Base-by-base conservation (phyloP, 2,888 invertebrate genomes). In the Lasioglossum malachurum region DNA sequence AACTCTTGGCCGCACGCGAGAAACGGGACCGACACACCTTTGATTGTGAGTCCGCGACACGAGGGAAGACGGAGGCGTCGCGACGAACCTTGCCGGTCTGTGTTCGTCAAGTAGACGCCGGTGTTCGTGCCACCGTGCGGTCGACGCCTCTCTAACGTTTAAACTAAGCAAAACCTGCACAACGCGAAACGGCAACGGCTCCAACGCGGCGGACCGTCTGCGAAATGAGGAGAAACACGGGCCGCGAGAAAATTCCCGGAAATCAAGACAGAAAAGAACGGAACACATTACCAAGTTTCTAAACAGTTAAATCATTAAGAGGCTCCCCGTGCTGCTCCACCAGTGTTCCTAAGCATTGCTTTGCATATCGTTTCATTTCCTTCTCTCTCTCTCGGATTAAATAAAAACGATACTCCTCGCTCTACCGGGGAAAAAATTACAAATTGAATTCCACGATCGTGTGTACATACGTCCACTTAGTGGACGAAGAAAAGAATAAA, bases 1-100 rank as follows among this genome's bases (percentile, higher is more conserved):
- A 87, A 93, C 91, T 92, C 90, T 91, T 87, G 89, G 88, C 84
- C 87, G 88, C 89, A 90, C 89, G 89, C 90, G 88, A 91, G 86
- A 72, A 67, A 86, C 85, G 49, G 74, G 41, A 74, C 31, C n/a
- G 31, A 31, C 69, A 78, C 78, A 27, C 46, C 80, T 71, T 46
- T 60, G 53, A 35, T 35, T 57, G 64, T 16, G 73, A 35, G 72
- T 64, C 31, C 41, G 19, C 10, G 80, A 46, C 46, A 75, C 74
- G 38, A 19, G 53, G 46, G 60, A 69, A 77, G n/a, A 77, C 76
- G 60, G 69, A 35, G 60, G 49, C 77, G 80, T 71, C 75, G 74
- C 74, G 74, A 76, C 75, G 76, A 77, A 10, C 44, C 44, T 16
- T 31, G 19, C 53, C 49, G 31, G 14, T 38, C 12, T 71, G 60